Evolutionary conservation across 2,888 invertebrate genomes (phyloP).

Genomic region (Hoplodrina ambigua): DNA sequence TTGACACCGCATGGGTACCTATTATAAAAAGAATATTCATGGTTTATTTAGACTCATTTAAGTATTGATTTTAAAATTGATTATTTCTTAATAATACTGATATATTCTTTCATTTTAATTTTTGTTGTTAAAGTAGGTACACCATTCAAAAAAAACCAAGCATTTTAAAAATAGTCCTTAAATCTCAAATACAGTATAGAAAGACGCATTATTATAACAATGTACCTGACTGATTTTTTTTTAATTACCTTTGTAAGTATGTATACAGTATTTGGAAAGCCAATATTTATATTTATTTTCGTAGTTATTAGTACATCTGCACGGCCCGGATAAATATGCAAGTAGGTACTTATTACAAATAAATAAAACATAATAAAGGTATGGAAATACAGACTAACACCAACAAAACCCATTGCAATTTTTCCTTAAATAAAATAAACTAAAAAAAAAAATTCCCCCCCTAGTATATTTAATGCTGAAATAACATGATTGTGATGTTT

Average conservation of each 20-base stretch:
- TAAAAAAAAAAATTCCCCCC: too few species aligned
- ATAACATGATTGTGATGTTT: too few species aligned
- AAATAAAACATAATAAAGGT: too few species aligned
- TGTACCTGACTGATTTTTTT: not conserved
- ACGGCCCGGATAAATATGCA: too few species aligned
- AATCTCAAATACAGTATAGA: not conserved
- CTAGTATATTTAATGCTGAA: too few species aligned
- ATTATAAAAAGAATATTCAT: not conserved
- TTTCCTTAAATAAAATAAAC: too few species aligned
- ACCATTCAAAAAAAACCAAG: slow-evolving; percentile 6
- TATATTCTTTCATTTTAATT: not conserved
- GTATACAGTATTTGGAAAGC: not conserved
- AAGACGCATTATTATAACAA: not conserved
- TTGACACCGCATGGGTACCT: slow-evolving; percentile 4
- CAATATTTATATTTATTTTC: too few species aligned
- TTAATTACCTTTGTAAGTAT: not conserved
- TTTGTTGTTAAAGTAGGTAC: slow-evolving; percentile 5
- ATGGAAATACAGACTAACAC: too few species aligned
- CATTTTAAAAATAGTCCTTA: slow-evolving; percentile 32
- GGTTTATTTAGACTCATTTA: not conserved
- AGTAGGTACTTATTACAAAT: too few species aligned
- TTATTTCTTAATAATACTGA: slow-evolving; percentile 5
- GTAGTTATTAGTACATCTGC: too few species aligned
- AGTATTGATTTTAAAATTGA: not conserved
- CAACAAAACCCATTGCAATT: too few species aligned